Evolutionary conservation across 2,797 vertebrate genomes (phyloP).

Genomic region (Acridotheres tristis): DNA sequence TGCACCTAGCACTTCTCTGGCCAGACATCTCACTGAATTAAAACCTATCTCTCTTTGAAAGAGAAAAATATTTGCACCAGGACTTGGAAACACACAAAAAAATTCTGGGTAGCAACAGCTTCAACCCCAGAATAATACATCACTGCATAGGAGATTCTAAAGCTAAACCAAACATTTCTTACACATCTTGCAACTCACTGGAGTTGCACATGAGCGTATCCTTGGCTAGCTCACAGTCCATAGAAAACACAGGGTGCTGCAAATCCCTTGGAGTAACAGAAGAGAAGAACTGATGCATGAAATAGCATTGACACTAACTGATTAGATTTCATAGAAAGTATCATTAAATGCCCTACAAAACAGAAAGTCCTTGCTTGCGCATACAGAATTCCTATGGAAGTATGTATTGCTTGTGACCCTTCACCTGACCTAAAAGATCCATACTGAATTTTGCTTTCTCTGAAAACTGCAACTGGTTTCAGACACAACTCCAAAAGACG

Average conservation of each 20-base stretch:
- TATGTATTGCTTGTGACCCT: background rate
- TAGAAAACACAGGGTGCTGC: background rate
- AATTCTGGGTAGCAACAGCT: background rate
- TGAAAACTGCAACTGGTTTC: background rate
- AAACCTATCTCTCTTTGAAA: background rate
- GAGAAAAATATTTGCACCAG: background rate
- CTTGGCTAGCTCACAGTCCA: background rate
- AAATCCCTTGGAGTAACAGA: background rate
- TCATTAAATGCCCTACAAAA: background rate
- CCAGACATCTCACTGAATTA: background rate
- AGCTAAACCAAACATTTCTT: background rate
- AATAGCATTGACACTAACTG: background rate
- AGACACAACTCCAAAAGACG: background rate
- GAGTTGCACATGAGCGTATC: background rate
- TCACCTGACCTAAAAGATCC: background rate
- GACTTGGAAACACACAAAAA: background rate
- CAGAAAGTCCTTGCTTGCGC: background rate
- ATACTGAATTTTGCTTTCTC: background rate
- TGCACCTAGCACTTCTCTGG: background rate
- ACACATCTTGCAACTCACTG: background rate
- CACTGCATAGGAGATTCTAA: background rate
- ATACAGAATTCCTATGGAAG: background rate
- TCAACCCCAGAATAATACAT: background rate
- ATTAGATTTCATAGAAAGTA: background rate
- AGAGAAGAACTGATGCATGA: background rate